These are phyloP conservation scores for Dromaius novaehollandiae DNA, from an alignment of 2,113 vertebrate species.

Conservation along the genomic window DNA sequence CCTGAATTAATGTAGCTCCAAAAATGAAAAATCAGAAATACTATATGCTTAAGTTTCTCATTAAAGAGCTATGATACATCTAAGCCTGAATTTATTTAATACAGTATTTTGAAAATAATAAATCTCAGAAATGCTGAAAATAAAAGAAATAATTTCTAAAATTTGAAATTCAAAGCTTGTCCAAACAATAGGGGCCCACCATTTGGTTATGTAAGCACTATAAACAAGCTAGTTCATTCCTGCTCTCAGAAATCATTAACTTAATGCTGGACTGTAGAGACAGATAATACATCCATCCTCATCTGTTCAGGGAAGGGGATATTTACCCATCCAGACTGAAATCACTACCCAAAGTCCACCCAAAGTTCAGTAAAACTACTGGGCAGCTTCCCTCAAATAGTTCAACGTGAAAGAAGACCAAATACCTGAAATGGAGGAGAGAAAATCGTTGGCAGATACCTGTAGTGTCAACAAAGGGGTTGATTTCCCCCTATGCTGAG, in stretches of 20 bases:
- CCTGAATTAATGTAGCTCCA: not conserved
- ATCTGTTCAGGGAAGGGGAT: not conserved
- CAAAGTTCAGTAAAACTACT: slow-evolving; percentile 23
- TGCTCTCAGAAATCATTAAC: slow-evolving; percentile 6
- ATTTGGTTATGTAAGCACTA: not conserved
- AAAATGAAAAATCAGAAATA: not conserved
- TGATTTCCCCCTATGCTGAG: not conserved
- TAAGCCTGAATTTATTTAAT: not conserved
- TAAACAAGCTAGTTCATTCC: not conserved
- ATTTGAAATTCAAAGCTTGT: not conserved
- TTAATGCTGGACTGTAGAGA: not conserved
- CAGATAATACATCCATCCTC: not conserved
- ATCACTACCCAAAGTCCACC: not conserved
- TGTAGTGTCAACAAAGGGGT: not conserved
- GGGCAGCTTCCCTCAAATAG: not conserved
- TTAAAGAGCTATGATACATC: not conserved
- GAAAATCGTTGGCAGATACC: not conserved
- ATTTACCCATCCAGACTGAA: slow-evolving; percentile 7
- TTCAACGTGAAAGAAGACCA: not conserved
- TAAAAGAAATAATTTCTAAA: not conserved
- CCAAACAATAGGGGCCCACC: not conserved
- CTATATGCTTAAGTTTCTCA: not conserved
- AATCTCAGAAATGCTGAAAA: not conserved
- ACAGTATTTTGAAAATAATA: not conserved
- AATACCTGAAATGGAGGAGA: not conserved